Base-by-base conservation (phyloP, 1,140 invertebrate genomes). In the Lanistes nyassanus region DNA sequence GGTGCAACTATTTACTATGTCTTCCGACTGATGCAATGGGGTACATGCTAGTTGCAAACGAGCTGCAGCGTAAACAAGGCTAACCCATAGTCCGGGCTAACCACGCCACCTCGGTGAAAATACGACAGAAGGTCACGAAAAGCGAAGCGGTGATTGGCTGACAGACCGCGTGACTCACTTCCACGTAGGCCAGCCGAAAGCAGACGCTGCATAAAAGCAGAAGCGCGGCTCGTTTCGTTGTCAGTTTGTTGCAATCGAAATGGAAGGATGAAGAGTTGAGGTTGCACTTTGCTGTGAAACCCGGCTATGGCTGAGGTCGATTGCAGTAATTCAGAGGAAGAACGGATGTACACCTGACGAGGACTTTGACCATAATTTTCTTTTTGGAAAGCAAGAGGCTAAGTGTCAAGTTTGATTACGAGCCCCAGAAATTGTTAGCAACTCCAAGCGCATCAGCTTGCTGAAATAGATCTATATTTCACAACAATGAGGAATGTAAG, bases 101-200 rank as follows among this genome's bases (percentile, higher is more conserved):
- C 65, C 23, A 74, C 58, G 51, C 74, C 76, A 78, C 74, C 73
- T 70, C 74, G 76, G 71, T 36, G 55, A 72, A 42, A 74, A 58
- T 62, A 69, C 31, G 62, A 31, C 64, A 56, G 56, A 58, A 6
- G 47, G 31, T 39, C 53, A 39, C 56, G 56, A 39, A 37, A 39
- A 72, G 75, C 73, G 62, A 73, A 69, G 69, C 39, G 51, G 26
- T 55, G 56, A 62, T 67, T 76, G 77, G 73, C 70, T 79, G 80
- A 79, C 62, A 68, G 66, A 79, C 73, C 76, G 74, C 75, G 78
- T 76, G 73, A 78, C 78, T 77, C 75, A 75, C 53, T 26, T 39
- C 47, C 73, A 78, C 76, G 75, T 76, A 74, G 76, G 67, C 76
- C 74, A 74, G 64, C 76, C 76, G 78, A 67, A 74, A 74, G 70